A percentile compares a stretch with the other conserved stretches of the same genome.
Conservation (phyloP, 2,797 vertebrate species). For the Crenichthys baileyi region DNA sequence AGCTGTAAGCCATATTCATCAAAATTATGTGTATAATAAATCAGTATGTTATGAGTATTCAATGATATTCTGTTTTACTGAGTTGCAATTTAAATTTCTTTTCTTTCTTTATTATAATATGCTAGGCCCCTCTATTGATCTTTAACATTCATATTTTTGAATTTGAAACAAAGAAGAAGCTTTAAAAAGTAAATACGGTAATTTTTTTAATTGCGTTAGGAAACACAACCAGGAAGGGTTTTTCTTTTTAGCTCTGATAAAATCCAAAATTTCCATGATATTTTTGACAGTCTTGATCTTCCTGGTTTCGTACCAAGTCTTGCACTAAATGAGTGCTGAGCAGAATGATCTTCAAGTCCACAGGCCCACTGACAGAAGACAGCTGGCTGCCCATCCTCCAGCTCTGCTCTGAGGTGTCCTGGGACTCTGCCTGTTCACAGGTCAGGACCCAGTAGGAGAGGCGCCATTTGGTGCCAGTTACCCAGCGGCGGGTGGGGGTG, state of each 20-base stretch:
- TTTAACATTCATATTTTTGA: background rate
- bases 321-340: conserved; percentile 17
- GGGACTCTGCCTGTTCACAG: conserved; percentile 74
- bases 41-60: background rate
- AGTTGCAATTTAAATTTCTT: background rate
- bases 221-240: background rate
- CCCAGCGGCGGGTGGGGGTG: conserved; percentile 69
- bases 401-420: conserved; percentile 72
- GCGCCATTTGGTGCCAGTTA: conserved; percentile 85
- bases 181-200: background rate
- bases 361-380: conserved; percentile 79
- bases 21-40: too few species aligned
- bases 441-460: conserved; percentile 78
- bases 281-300: background rate
- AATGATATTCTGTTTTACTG: background rate
- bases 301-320: conserved; percentile 11
- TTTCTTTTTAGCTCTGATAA: background rate
- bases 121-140: background rate
- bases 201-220: background rate
- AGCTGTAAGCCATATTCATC: too few species aligned
- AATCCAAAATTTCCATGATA: background rate
- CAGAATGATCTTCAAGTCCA: conserved; percentile 54
- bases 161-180: background rate
- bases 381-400: conserved; percentile 81
- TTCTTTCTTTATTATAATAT: background rate